phyloP scores from a whole-genome alignment of 2,888 invertebrate species.

The Thymelicus lineola region DNA sequence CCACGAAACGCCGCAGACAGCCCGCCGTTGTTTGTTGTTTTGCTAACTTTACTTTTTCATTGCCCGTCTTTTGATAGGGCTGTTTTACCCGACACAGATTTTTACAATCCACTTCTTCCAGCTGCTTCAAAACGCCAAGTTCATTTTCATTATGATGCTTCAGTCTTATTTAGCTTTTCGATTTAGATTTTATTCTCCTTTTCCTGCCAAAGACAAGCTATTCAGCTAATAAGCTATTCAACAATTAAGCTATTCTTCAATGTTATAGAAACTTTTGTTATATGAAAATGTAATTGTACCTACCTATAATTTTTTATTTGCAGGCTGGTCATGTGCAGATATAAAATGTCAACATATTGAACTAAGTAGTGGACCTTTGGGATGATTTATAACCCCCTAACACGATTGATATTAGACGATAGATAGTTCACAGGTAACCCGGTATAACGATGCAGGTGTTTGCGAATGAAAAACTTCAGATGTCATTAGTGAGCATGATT shows the following conservation, averaged over 20 bases:
- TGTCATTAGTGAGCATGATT: constrained; percentile 70
- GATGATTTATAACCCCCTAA: not conserved
- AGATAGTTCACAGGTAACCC: constrained; percentile 51
- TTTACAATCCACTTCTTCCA: constrained; percentile 41
- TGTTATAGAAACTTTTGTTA: not conserved
- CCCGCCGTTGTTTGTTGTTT: constrained; percentile 69
- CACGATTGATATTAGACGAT: no score
- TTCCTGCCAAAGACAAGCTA: not conserved
- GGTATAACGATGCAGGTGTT: constrained; percentile 49
- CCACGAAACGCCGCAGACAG: constrained; percentile 66
- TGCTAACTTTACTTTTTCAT: constrained; percentile 72
- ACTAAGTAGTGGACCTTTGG: no score
- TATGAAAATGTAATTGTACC: not conserved
- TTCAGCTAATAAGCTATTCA: no score
- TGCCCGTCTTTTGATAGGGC: constrained; percentile 66
- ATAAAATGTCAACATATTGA: no score
- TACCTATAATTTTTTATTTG: no score
- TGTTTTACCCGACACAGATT: constrained; percentile 53
- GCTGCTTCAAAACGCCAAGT: constrained; percentile 36
- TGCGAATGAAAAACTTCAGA: constrained; percentile 56
- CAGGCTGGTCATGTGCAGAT: no score
- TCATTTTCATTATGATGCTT: constrained; percentile 37
- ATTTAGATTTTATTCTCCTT: constrained; percentile 31
- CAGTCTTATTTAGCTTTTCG: constrained; percentile 31
- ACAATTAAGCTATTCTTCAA: no score